phyloP scores from a whole-genome alignment of 2,113 vertebrate species.

The Sclerurus mexicanus region DNA sequence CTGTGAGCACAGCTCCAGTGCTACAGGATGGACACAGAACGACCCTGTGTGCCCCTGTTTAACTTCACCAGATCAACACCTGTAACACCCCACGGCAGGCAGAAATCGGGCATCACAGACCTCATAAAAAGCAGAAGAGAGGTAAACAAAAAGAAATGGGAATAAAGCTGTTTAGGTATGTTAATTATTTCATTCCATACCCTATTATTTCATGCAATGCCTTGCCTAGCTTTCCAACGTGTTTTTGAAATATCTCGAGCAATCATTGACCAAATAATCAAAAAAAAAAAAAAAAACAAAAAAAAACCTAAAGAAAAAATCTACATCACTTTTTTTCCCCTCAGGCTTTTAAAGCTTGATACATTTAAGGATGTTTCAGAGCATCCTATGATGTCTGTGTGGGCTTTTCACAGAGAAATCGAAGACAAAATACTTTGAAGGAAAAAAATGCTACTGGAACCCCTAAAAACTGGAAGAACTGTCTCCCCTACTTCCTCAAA shows the following conservation, averaged over 20 bases:
- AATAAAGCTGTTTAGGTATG: neutral
- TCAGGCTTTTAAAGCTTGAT: neutral
- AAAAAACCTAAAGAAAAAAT: neutral
- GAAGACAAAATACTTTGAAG: neutral
- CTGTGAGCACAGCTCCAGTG: neutral
- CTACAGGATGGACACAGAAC: neutral
- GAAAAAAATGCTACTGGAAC: conserved; percentile 10
- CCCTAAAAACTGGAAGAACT: neutral
- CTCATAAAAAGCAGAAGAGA: neutral
- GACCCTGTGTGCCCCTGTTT: neutral
- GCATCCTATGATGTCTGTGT: neutral
- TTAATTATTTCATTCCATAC: neutral
- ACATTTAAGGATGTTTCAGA: neutral
- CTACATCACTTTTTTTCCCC: neutral
- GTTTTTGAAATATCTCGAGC: neutral
- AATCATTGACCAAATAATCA: neutral
- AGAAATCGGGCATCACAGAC: neutral
- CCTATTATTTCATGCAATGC: neutral
- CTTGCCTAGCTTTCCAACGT: neutral
- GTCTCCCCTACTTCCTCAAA: neutral
- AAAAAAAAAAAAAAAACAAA: neutral
- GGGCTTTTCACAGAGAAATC: neutral
- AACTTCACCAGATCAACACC: neutral
- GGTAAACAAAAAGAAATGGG: neutral
- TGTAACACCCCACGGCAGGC: neutral